A percentile compares a stretch with the other conserved stretches of the same genome.
Conservation (phyloP, 2,113 vertebrate genomes). For the Hypocryptadius cinnamomeus region DNA sequence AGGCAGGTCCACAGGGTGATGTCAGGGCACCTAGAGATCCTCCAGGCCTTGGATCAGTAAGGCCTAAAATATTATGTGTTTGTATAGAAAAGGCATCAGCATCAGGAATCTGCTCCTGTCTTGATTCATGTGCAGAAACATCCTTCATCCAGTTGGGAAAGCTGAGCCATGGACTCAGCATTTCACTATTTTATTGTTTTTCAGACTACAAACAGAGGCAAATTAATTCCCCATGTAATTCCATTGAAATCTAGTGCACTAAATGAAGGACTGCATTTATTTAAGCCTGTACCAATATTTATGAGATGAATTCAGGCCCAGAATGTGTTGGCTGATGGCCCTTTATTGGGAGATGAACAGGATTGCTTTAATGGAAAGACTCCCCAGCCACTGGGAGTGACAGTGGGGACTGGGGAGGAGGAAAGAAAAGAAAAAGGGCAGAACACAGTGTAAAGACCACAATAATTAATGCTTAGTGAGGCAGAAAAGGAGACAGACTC, state of each 20-base stretch:
- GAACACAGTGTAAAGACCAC: background rate
- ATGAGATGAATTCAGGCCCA: conserved; percentile 28
- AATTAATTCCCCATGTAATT: conserved; percentile 43
- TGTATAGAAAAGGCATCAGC: background rate
- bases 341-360: conserved; percentile 7
- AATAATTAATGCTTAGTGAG: background rate
- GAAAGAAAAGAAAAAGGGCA: background rate
- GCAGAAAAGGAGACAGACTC: background rate
- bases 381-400: background rate
- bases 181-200: conserved; percentile 36
- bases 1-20: background rate
- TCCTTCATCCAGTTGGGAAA: background rate
- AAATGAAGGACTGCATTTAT: background rate
- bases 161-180: background rate
- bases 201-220: background rate
- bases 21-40: background rate
- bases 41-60: background rate
- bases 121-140: background rate
- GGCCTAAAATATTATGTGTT: background rate
- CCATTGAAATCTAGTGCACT: conserved; percentile 28
- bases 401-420: background rate
- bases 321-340: conserved; percentile 38
- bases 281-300: conserved; percentile 14
- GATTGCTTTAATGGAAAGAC: background rate
- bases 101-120: background rate